phyloP scores from a whole-genome alignment of 2,888 invertebrate genomes.

The Polylopha cassiicola region DNA sequence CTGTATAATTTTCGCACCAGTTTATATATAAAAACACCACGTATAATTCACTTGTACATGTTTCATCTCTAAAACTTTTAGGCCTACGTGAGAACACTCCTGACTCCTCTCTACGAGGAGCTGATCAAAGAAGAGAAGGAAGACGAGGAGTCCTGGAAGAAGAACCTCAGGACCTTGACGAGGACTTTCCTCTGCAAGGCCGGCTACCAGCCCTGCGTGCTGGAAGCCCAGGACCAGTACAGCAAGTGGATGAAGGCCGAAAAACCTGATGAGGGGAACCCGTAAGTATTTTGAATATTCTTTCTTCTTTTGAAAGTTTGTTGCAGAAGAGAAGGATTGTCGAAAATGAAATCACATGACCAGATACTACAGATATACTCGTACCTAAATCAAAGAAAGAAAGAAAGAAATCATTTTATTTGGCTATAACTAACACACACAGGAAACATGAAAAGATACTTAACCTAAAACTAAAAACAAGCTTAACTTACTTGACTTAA shows the following conservation, averaged over 20 bases:
- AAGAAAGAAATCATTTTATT: too few species aligned
- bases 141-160: slow-evolving; percentile 81
- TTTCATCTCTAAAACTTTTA: slow-evolving; percentile 45
- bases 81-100: slow-evolving; percentile 82
- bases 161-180: slow-evolving; percentile 81
- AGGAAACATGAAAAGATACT: too few species aligned
- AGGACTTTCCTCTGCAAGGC: slow-evolving; percentile 85
- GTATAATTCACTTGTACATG: too few species aligned
- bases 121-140: slow-evolving; percentile 66
- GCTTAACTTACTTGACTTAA: too few species aligned
- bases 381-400: too few species aligned
- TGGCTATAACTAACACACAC: too few species aligned
- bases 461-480: too few species aligned
- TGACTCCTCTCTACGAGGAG: slow-evolving; percentile 85
- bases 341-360: too few species aligned
- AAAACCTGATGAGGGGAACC: slow-evolving; percentile 87
- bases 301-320: not conserved
- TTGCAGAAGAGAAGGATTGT: too few species aligned
- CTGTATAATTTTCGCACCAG: too few species aligned
- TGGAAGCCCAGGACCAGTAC: slow-evolving; percentile 84
- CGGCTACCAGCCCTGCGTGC: slow-evolving; percentile 86
- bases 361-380: too few species aligned
- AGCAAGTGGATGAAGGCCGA: slow-evolving; percentile 85
- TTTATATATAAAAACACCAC: too few species aligned
- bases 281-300: slow-evolving; percentile 74